These are phyloP conservation scores for Cephus spinipes DNA, from an alignment of 2,888 invertebrate species.

Conservation along the genomic window DNA sequence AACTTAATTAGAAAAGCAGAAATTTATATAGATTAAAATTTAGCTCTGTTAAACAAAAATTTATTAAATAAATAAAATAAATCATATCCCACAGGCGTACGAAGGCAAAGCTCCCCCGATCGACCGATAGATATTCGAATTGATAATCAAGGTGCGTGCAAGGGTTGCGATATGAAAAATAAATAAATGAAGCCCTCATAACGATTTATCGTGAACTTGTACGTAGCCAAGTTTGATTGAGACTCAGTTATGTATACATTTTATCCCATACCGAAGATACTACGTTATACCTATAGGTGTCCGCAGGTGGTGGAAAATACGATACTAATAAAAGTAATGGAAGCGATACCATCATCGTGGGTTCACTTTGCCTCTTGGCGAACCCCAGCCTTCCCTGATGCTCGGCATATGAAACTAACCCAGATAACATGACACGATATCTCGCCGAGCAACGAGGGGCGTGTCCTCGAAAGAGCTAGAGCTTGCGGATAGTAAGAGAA, in stretches of 20 bases:
- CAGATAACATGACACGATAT: slow-evolving; percentile 19
- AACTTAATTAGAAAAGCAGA: not conserved
- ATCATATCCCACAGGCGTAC: not conserved
- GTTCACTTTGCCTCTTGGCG: not conserved
- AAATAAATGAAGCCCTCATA: slow-evolving; percentile 42
- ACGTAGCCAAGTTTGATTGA: slow-evolving; percentile 35
- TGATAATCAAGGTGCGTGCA: not conserved
- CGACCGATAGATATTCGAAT: not conserved
- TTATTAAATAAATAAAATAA: too few species aligned
- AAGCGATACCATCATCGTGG: slow-evolving; percentile 32
- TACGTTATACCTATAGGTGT: slow-evolving; percentile 36
- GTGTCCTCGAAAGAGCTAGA: slow-evolving; percentile 4
- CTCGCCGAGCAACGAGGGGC: slow-evolving; percentile 5
- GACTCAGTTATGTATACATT: slow-evolving; percentile 24
- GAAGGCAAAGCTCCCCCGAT: not conserved
- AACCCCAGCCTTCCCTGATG: slow-evolving; percentile 19
- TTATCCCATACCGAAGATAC: slow-evolving; percentile 27
- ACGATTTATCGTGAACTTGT: slow-evolving; percentile 40
- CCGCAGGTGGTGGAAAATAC: slow-evolving; percentile 50
- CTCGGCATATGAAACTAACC: slow-evolving; percentile 22
- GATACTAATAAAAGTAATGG: slow-evolving; percentile 53
- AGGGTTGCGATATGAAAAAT: not conserved
- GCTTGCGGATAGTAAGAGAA: not conserved
- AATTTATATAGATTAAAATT: not conserved
- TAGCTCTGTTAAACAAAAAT: not conserved